Conservation (phyloP, 2,113 vertebrate genomes). For the Camarhynchus parvulus region DNA sequence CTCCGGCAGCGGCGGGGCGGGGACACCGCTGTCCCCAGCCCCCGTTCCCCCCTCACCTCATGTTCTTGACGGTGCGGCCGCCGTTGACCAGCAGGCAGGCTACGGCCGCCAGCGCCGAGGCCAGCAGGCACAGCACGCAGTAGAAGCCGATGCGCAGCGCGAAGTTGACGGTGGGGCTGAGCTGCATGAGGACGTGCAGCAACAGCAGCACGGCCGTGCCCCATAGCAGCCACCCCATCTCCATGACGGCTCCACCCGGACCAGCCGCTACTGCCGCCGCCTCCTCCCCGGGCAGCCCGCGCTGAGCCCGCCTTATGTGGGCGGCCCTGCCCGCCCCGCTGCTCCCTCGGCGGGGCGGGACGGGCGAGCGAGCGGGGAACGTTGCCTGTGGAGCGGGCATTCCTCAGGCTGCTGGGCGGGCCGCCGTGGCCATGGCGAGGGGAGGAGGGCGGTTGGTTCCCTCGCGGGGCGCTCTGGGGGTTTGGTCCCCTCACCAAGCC, state of each 20-base stretch:
- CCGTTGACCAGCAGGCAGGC: slow-evolving; percentile 86
- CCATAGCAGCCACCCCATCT: slow-evolving; percentile 47
- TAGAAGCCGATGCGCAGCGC: slow-evolving; percentile 86
- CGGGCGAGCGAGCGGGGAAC: background rate
- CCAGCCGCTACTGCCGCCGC: fast-evolving
- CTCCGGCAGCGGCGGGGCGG: background rate
- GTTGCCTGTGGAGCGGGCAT: background rate
- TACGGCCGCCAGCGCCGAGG: slow-evolving; percentile 74
- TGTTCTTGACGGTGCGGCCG: slow-evolving; percentile 90
- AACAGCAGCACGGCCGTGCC: slow-evolving; percentile 73
- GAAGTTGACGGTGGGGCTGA: slow-evolving; percentile 83
- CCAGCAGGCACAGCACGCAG: slow-evolving; percentile 81
- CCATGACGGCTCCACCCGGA: slow-evolving; percentile 30
- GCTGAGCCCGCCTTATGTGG: slow-evolving; percentile 20
- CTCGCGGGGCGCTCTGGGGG: fast-evolving
- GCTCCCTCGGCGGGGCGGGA: background rate
- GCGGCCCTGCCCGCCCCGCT: background rate
- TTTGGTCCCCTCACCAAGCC: fast-evolving
- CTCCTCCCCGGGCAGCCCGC: background rate
- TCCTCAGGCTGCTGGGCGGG: background rate
- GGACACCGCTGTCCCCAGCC: background rate
- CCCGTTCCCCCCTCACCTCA: slow-evolving; percentile 77
- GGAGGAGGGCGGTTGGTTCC: fast-evolving
- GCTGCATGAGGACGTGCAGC: slow-evolving; percentile 77
- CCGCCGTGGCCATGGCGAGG: fast-evolving